Conservation (phyloP, 2,113 vertebrate genomes). For the Anhinga anhinga region DNA sequence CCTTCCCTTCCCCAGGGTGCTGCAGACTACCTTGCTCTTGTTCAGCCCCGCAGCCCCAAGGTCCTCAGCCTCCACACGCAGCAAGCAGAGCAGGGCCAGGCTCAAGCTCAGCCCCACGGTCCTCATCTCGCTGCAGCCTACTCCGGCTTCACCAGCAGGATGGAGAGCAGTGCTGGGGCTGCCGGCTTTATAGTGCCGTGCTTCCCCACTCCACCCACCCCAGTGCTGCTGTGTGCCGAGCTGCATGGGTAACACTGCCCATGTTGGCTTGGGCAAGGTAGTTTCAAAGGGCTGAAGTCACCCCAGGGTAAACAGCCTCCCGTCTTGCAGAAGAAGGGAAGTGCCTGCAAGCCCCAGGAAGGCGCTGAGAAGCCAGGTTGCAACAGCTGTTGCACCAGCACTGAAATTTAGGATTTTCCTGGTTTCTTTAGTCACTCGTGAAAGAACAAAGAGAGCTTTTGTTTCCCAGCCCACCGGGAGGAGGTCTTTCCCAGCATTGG, state of each 20-base stretch:
- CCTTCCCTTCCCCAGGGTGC: neutral
- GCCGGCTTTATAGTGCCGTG: neutral
- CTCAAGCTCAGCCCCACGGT: neutral
- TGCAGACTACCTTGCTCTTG: neutral
- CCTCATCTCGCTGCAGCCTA: neutral
- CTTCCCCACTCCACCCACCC: neutral
- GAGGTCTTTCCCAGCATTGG: neutral
- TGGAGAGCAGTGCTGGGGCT: neutral
- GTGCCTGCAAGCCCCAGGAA: neutral
- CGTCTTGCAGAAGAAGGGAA: neutral
- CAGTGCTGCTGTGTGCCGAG: rapidly evolving
- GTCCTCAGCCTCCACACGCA: neutral
- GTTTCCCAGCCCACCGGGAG: neutral
- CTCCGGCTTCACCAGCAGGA: rapidly evolving
- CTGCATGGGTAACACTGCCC: rapidly evolving
- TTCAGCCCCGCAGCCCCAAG: rapidly evolving
- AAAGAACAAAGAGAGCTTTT: neutral
- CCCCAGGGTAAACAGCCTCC: neutral
- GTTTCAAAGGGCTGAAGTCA: neutral
- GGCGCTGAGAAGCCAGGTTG: rapidly evolving
- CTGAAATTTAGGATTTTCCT: neutral
- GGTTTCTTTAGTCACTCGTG: rapidly evolving
- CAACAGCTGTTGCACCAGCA: neutral
- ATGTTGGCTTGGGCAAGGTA: neutral
- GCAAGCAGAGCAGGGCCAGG: neutral